Evolutionary conservation across 2,797 vertebrate species (phyloP).

Genomic region (Botia kubotai): DNA sequence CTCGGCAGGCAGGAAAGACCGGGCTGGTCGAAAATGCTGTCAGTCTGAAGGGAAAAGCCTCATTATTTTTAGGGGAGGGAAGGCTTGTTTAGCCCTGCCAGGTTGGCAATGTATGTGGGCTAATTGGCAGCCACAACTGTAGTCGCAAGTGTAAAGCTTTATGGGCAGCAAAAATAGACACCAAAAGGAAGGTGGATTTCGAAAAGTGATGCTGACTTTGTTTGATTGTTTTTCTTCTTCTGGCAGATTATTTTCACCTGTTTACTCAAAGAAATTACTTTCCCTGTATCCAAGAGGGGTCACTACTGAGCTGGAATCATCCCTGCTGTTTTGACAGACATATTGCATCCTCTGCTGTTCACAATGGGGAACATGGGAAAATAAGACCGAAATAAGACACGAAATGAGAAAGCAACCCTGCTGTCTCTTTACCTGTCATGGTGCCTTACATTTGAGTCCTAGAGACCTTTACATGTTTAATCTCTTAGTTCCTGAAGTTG

Average conservation of each 20-base stretch:
- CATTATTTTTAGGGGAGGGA: constrained; percentile 57
- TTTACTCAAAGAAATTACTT: constrained; percentile 23
- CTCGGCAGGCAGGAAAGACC: constrained; percentile 59
- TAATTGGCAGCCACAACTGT: constrained; percentile 50
- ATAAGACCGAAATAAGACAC: constrained; percentile 4
- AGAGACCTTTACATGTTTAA: background rate
- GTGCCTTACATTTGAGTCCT: constrained; percentile 7
- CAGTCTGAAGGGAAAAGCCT: constrained; percentile 53
- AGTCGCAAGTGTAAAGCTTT: constrained; percentile 17
- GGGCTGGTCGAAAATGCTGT: constrained; percentile 46
- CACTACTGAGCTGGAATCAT: constrained; percentile 36
- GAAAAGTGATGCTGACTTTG: constrained; percentile 14
- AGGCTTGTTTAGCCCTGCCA: constrained; percentile 54
- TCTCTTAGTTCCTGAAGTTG: constrained; percentile 27
- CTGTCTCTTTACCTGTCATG: constrained; percentile 11
- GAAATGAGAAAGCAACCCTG: background rate
- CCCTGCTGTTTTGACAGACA: constrained; percentile 7
- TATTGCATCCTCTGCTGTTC: constrained; percentile 11
- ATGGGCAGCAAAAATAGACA: constrained; percentile 35
- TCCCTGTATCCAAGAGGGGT: constrained; percentile 43
- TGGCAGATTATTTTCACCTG: constrained; percentile 2
- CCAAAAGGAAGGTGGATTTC: constrained; percentile 34
- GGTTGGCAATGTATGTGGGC: constrained; percentile 49
- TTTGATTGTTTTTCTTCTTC: constrained; percentile 22
- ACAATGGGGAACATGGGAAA: constrained; percentile 10